These are phyloP conservation scores for Limanda limanda DNA, from an alignment of 2,113 vertebrate species.

Conservation along the genomic window DNA sequence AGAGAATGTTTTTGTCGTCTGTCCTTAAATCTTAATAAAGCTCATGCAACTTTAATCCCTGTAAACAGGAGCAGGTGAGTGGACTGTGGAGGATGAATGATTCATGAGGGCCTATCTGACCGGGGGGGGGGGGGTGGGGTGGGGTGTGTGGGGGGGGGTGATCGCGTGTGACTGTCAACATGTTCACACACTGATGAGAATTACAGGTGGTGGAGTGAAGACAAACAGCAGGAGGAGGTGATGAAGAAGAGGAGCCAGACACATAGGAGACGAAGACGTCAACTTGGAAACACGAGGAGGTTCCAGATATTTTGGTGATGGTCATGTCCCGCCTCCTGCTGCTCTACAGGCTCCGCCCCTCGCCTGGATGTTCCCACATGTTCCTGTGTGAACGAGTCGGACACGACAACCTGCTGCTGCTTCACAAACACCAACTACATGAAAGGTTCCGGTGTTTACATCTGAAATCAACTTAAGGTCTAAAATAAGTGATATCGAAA, in stretches of 20 bases:
- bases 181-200: conserved; percentile 37
- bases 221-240: background rate
- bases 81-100: conserved; percentile 64
- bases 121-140: background rate
- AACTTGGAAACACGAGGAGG: too few relatives aligned
- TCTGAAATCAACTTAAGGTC: too few relatives aligned
- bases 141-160: background rate
- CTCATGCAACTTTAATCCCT: conserved; percentile 73
- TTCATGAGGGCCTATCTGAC: conserved; percentile 66
- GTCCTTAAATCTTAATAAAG: conserved; percentile 64
- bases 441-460: too few relatives aligned
- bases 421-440: too few relatives aligned
- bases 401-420: too few relatives aligned
- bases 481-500: too few relatives aligned
- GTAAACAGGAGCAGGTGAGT: conserved; percentile 68
- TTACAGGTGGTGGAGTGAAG: conserved; percentile 27
- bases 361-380: too few relatives aligned
- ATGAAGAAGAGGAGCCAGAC: background rate
- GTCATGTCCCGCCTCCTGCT: too few relatives aligned
- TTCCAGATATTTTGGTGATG: too few relatives aligned
- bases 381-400: too few relatives aligned
- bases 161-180: conserved; percentile 51
- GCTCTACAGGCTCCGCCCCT: too few relatives aligned
- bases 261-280: too few relatives aligned
- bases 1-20: background rate